Conservation (phyloP, 2,888 invertebrate genomes). For the Lasioglossum leucozonium region DNA sequence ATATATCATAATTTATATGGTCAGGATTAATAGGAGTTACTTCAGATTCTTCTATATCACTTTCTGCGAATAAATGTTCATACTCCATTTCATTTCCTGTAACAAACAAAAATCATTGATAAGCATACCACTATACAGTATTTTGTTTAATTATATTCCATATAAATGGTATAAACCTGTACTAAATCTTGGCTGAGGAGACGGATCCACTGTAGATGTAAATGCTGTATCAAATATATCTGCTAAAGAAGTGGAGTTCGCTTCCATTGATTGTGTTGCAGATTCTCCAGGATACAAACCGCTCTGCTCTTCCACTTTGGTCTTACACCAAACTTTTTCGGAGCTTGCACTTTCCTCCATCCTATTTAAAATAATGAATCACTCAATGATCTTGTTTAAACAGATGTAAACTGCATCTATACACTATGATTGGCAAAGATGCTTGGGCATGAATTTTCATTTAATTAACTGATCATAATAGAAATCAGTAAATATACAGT, state of each 20-base stretch:
- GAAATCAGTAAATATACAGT: background rate
- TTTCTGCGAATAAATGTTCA: slow-evolving; percentile 88
- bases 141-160: background rate
- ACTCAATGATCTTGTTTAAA: slow-evolving; percentile 3
- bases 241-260: slow-evolving; percentile 85
- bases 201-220: slow-evolving; percentile 86
- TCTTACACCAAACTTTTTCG: slow-evolving; percentile 79
- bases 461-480: background rate
- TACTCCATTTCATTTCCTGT: slow-evolving; percentile 88
- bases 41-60: slow-evolving; percentile 87
- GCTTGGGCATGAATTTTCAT: background rate
- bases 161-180: slow-evolving; percentile 73
- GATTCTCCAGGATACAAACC: slow-evolving; percentile 78
- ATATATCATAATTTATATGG: slow-evolving; percentile 74
- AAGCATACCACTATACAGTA: background rate
- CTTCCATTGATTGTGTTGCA: slow-evolving; percentile 74
- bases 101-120: slow-evolving; percentile 1
- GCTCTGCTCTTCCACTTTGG: slow-evolving; percentile 76
- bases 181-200: slow-evolving; percentile 81
- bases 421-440: too few species aligned
- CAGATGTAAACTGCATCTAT: too few species aligned
- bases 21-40: slow-evolving; percentile 77
- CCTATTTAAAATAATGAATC: slow-evolving; percentile 54
- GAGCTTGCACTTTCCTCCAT: slow-evolving; percentile 81
- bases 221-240: slow-evolving; percentile 89